phyloP scores from a whole-genome alignment of 2,113 vertebrate species.

The Nannobrachium achirus region DNA sequence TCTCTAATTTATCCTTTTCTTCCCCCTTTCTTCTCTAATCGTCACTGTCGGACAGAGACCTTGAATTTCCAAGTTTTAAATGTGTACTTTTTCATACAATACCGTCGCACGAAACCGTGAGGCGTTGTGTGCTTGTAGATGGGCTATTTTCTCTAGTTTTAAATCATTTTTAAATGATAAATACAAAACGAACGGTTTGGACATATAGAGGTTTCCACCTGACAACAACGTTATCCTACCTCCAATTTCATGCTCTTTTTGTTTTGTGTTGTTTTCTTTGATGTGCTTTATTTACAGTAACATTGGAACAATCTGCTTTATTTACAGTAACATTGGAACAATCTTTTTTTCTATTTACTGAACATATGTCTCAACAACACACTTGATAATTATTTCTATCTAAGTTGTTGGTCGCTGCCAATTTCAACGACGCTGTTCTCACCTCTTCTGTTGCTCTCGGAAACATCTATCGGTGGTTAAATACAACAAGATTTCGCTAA shows the following conservation, averaged over 20 bases:
- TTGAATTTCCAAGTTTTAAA: too few relatives aligned
- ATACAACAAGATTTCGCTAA: conserved; percentile 16
- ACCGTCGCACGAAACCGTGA: too few relatives aligned
- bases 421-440: conserved; percentile 46
- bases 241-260: background rate
- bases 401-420: conserved; percentile 37
- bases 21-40: background rate
- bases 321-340: conserved; percentile 33
- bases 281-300: too few relatives aligned
- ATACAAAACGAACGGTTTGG: too few relatives aligned
- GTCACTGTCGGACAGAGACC: too few relatives aligned
- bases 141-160: too few relatives aligned
- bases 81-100: too few relatives aligned
- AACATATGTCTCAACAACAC: conserved; percentile 55
- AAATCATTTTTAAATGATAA: too few relatives aligned
- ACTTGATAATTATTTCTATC: conserved; percentile 55
- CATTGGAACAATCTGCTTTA: conserved; percentile 35
- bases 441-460: conserved; percentile 64
- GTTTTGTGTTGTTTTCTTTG: background rate
- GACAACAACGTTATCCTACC: conserved; percentile 23
- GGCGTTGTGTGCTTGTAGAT: too few relatives aligned
- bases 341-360: conserved; percentile 40
- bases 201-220: too few relatives aligned
- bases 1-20: background rate
- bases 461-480: conserved; percentile 46